Evolutionary conservation across 37 sponge, comb jelly and placozoan species (phyloP).

Genomic region (Eunapius fragilis): DNA sequence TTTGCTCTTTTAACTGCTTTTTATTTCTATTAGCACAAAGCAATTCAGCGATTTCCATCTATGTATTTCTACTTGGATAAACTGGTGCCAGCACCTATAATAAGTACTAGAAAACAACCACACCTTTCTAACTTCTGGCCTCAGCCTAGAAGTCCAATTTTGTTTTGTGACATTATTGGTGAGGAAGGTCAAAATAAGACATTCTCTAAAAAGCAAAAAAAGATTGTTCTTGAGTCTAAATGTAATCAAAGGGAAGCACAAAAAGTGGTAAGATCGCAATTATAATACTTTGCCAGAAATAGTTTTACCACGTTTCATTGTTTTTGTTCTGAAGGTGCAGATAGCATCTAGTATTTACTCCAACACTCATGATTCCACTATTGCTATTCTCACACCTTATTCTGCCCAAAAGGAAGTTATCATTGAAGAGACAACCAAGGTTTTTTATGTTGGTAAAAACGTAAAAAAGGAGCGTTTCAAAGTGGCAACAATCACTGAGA

Average conservation of each 20-base stretch:
- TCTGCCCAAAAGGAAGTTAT: constrained; percentile 60
- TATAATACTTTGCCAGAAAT: neutral
- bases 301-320: too few relatives aligned
- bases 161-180: constrained; percentile 70
- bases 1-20: neutral
- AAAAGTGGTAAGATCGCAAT: constrained; percentile 51
- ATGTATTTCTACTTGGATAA: constrained; percentile 54
- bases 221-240: constrained; percentile 41
- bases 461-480: neutral
- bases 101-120: constrained; percentile 13
- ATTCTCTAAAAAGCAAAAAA: neutral
- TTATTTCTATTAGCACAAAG: constrained; percentile 52
- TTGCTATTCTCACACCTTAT: constrained; percentile 74
- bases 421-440: neutral
- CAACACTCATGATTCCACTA: neutral
- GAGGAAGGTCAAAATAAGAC: constrained; percentile 22
- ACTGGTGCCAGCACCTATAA: constrained; percentile 42
- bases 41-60: constrained; percentile 67
- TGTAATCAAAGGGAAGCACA: constrained; percentile 55
- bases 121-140: constrained; percentile 51
- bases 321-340: constrained; percentile 32
- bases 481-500: constrained; percentile 59
- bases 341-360: constrained; percentile 18
- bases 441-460: neutral
- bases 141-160: constrained; percentile 24